These are phyloP conservation scores for Lerista edwardsae DNA, from an alignment of 2,797 vertebrate species.

Conservation along the genomic window DNA sequence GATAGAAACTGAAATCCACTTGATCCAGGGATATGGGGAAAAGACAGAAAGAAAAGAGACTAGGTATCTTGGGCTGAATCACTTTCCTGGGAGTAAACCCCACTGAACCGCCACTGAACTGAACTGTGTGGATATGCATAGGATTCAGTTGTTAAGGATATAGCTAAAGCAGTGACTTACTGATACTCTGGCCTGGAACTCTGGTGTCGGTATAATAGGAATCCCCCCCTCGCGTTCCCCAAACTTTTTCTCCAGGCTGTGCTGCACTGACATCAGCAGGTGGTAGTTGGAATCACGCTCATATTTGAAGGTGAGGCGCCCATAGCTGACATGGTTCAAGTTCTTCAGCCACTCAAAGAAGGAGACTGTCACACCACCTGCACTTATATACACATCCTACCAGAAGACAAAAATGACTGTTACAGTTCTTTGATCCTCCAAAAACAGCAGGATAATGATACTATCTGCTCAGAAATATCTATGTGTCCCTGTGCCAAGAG, in stretches of 20 bases:
- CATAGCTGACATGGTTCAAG: constrained; percentile 17
- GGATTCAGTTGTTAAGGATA: not conserved
- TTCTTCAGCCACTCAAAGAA: constrained; percentile 46
- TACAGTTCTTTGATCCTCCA: not conserved
- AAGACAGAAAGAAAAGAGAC: no score
- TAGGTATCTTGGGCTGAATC: no score
- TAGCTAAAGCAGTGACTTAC: constrained; percentile 9
- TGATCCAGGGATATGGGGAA: not conserved
- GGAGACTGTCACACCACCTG: constrained; percentile 28
- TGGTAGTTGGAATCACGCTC: constrained; percentile 32
- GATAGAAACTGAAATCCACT: not conserved
- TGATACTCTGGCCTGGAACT: not conserved
- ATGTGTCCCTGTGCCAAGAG: not conserved
- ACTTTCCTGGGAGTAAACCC: no score
- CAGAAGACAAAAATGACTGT: not conserved
- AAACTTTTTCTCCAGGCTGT: constrained; percentile 43
- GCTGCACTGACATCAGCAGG: constrained; percentile 43
- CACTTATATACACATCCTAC: constrained; percentile 36
- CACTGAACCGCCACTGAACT: no score
- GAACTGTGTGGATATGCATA: no score
- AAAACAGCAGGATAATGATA: not conserved
- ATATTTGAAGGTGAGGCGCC: constrained; percentile 12
- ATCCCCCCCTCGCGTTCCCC: constrained; percentile 22
- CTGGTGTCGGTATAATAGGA: not conserved
- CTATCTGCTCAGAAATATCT: not conserved